Percentiles rank a stretch among this genome's conserved stretches.
Conservation (phyloP, 1,140 invertebrate genomes). For the Plectrocnemia conspersa region DNA sequence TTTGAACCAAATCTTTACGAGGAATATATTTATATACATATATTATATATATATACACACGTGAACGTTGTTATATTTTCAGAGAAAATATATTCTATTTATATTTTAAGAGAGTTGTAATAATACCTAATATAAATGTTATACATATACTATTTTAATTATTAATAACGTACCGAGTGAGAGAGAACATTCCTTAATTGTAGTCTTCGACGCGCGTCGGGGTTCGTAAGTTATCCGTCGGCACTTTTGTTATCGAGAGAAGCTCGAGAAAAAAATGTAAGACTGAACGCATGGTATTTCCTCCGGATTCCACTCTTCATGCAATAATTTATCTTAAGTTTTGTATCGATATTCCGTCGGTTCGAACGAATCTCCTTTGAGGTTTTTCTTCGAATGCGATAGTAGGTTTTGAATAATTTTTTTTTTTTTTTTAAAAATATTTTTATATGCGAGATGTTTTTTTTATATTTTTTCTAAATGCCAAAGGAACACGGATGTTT, state of each 20-base stretch:
- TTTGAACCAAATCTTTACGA: slow-evolving; percentile 36
- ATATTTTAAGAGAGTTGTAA: not conserved
- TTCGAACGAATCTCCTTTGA: too few relatives aligned
- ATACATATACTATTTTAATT: not conserved
- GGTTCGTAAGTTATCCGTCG: not conserved
- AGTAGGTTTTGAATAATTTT: too few relatives aligned
- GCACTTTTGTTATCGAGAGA: slow-evolving; percentile 25
- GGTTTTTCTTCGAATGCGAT: too few relatives aligned
- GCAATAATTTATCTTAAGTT: not conserved
- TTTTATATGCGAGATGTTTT: too few relatives aligned
- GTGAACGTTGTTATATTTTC: slow-evolving; percentile 6
- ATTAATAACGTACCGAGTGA: slow-evolving; percentile 1
- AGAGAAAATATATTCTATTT: not conserved
- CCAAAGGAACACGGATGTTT: slow-evolving; percentile 2
- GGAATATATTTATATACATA: slow-evolving; percentile 34
- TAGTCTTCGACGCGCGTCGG: too few relatives aligned
- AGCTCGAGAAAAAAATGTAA: slow-evolving; percentile 34
- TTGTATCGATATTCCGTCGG: not conserved
- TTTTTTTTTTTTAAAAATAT: slow-evolving; percentile 1
- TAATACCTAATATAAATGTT: not conserved
- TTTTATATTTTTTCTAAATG: not conserved
- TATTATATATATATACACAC: slow-evolving; percentile 25
- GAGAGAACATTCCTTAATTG: slow-evolving; percentile 11
- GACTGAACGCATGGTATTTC: slow-evolving; percentile 34
- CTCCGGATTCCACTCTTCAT: too few relatives aligned